Base-by-base conservation (phyloP, 37 sponge, comb jelly and placozoan genomes). In the Beroe forskalii region DNA sequence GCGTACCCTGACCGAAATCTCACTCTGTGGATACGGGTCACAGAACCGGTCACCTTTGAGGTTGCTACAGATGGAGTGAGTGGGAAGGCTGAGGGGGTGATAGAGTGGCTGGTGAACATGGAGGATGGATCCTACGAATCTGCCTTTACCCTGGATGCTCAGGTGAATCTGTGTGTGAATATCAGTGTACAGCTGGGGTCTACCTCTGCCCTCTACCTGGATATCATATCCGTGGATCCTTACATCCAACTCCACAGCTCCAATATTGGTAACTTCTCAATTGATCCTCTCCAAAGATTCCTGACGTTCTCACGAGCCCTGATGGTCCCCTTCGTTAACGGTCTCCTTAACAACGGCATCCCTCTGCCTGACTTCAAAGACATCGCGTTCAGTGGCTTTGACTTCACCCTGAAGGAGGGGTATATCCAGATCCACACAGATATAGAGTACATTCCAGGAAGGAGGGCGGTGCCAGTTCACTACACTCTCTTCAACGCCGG, bases 121-220 rank as follows among this genome's bases (percentile, higher is more conserved):
- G 40, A 43, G 28, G 31, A 41, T 24, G 6, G 12, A 17, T 33
- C 72, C 38, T 24, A 42, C 9, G 30, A 12, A 22, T n/a, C 86
- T 9, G 86, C 86, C 44, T 80, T 80, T 27, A 44, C 55, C 1
- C 55, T 80, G 55, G 86, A 80, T 25, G 86, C 86, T 44, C 86
- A 80, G 48, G 30, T 80, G 20, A 48, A 80, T 44, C 86, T 80
- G 37, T 80, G 86, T 80, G 86, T 80, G 8, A 80, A 80, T 43
- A 35, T 80, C 43, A 80, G 86, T 80, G 86, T 80, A 3, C 86
- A 80, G 9, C 86, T 80, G 37, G 86, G 86, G 27, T 0, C 24
- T 30, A 41, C 28, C 9, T 44, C 55, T 44, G 55, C 22, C 25
- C 3, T 80, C 1, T 80, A 44, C 4, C 86, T 80, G 28, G 86